Evolutionary conservation across 2,113 vertebrate genomes (phyloP).

Genomic region (Vanacampus margaritifer): DNA sequence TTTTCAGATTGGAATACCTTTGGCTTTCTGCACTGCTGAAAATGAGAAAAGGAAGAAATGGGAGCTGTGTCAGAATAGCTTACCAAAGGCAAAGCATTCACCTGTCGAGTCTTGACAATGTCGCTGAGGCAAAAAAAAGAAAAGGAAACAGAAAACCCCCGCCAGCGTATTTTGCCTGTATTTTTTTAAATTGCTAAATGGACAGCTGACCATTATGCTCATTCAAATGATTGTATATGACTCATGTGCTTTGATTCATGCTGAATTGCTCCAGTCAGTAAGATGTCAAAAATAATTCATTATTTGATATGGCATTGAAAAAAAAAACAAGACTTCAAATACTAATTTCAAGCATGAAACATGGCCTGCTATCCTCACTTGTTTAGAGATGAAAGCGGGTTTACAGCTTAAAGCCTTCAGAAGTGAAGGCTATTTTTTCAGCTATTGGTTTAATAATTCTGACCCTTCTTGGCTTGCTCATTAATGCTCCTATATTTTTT

Average conservation of each 20-base stretch:
- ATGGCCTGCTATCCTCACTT: background rate
- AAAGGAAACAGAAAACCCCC: background rate
- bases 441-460: background rate
- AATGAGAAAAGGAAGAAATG: constrained; percentile 41
- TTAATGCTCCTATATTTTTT: background rate
- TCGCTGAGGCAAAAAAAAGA: constrained; percentile 32
- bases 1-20: constrained; percentile 42
- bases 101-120: constrained; percentile 42
- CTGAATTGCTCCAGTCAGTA: background rate
- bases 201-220: background rate
- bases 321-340: background rate
- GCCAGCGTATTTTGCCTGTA: background rate
- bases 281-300: background rate
- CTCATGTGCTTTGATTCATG: background rate
- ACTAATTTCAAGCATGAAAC: background rate
- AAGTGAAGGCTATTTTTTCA: constrained; percentile 2
- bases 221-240: background rate
- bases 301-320: background rate
- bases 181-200: background rate
- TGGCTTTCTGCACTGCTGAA: constrained; percentile 37
- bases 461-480: background rate
- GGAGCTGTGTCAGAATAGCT: constrained; percentile 58
- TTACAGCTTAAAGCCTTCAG: background rate
- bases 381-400: background rate
- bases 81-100: constrained; percentile 56